These are phyloP conservation scores for Nothura maculosa DNA, from an alignment of 2,797 vertebrate genomes.

Conservation along the genomic window DNA sequence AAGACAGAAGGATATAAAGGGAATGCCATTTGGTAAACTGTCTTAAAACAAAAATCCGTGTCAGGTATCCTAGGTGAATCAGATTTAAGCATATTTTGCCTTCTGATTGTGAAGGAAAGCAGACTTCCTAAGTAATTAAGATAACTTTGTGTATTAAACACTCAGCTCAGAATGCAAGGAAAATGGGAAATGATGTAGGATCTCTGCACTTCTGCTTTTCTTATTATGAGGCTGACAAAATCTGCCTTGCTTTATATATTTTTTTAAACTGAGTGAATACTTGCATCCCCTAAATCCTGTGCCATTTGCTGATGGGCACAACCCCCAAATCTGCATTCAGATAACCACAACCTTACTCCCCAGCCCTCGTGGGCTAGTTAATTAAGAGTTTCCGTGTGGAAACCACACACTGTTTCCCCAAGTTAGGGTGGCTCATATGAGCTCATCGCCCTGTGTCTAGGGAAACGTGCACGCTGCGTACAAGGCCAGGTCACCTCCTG, in stretches of 20 bases:
- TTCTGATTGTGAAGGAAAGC: background rate
- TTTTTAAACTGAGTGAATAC: background rate
- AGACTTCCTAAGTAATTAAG: background rate
- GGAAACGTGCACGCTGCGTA: background rate
- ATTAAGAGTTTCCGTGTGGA: slow-evolving; percentile 57
- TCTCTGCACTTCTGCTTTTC: background rate
- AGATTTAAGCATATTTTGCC: background rate
- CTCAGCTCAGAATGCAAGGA: background rate
- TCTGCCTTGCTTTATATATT: background rate
- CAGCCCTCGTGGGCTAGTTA: slow-evolving; percentile 7
- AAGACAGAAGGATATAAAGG: background rate
- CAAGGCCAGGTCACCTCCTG: background rate
- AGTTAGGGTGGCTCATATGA: slow-evolving; percentile 9
- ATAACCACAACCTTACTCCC: slow-evolving; percentile 33
- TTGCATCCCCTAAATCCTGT: background rate
- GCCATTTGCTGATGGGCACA: background rate
- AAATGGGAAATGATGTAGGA: background rate
- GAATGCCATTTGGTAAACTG: background rate
- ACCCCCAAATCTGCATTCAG: slow-evolving; percentile 35
- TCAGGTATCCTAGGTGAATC: background rate
- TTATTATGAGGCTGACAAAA: accelerated
- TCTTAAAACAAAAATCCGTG: background rate
- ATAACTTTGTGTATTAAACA: background rate
- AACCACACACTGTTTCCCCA: slow-evolving; percentile 19
- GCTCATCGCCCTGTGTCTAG: background rate